phyloP scores from a whole-genome alignment of 2,888 invertebrate genomes.

The Trachelus troglodyta region DNA sequence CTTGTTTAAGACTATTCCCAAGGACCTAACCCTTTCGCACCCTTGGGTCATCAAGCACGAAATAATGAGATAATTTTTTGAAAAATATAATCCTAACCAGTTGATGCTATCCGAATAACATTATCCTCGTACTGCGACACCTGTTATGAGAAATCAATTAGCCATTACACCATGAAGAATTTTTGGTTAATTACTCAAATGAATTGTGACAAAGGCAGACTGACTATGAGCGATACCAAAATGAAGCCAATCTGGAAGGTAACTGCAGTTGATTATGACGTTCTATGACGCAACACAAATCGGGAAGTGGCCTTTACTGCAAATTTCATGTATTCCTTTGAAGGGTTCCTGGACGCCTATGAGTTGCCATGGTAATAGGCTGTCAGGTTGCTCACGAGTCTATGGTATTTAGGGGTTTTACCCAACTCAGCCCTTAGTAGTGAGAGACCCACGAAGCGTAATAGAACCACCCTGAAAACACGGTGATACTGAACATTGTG shows the following conservation, averaged over 20 bases:
- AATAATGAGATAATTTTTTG: background rate
- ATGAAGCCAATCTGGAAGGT: background rate
- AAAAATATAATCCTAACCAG: background rate
- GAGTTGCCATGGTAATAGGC: constrained; percentile 37
- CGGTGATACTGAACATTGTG: background rate
- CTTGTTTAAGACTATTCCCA: background rate
- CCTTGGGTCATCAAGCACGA: background rate
- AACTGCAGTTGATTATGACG: background rate
- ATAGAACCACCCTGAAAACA: background rate
- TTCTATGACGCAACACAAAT: background rate
- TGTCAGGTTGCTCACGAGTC: background rate
- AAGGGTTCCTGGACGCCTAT: constrained; percentile 14
- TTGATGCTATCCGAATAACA: no score
- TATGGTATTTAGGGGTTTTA: background rate
- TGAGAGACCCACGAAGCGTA: background rate
- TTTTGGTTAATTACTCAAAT: background rate
- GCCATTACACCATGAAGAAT: background rate
- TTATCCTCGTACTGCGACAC: background rate
- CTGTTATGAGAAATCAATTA: background rate
- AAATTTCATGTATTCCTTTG: constrained; percentile 29
- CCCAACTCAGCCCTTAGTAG: background rate
- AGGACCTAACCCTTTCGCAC: background rate
- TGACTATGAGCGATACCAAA: background rate
- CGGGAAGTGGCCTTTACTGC: background rate
- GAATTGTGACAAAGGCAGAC: background rate